Evolutionary conservation across 2,113 vertebrate species (phyloP).

Genomic region (Corynorhinus townsendii): DNA sequence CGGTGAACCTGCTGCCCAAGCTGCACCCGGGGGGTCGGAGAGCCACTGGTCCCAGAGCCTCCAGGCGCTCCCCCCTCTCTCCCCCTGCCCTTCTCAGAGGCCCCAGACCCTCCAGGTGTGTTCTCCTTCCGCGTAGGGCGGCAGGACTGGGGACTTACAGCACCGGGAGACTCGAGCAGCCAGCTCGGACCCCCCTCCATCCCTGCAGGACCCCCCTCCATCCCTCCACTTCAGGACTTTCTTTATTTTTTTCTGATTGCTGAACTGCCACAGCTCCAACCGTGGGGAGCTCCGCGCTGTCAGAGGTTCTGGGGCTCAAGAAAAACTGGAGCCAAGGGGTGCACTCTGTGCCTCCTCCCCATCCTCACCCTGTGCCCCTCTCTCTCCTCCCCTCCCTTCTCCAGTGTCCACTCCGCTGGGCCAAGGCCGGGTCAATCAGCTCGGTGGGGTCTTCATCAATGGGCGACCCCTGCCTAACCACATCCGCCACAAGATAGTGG

Average conservation of each 20-base stretch:
- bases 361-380: not conserved
- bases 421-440: constrained; percentile 98
- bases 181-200: accelerated
- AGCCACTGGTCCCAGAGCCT: not conserved
- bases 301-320: not conserved
- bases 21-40: not conserved
- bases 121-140: not conserved
- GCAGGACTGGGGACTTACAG: not conserved
- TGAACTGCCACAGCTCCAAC: not conserved
- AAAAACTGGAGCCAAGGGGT: not conserved
- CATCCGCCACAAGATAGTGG: constrained; percentile 99
- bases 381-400: not conserved
- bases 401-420: constrained; percentile 98
- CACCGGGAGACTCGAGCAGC: not conserved
- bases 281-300: not conserved
- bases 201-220: not conserved
- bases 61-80: not conserved
- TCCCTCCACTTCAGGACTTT: not conserved
- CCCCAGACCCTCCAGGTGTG: not conserved
- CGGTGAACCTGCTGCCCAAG: not conserved
- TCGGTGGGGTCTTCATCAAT: constrained; percentile 99
- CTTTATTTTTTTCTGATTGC: not conserved
- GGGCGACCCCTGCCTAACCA: constrained; percentile 97
- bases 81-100: not conserved
- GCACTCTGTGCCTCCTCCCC: accelerated